Conservation (phyloP, 2,888 invertebrate species). For the Volucella inflata region DNA sequence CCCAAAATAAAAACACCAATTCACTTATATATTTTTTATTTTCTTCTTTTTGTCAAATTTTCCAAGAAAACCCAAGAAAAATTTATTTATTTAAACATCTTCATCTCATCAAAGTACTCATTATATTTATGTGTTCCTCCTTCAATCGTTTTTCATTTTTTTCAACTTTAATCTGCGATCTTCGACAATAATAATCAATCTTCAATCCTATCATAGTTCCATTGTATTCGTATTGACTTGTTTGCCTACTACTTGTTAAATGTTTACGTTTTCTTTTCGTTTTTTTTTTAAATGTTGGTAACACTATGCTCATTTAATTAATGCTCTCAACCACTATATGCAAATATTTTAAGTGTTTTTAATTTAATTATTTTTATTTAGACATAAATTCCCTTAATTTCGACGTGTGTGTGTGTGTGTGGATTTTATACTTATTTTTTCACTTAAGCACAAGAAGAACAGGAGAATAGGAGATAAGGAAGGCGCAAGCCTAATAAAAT, state of each 20-base stretch:
- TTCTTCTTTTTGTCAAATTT: conserved; percentile 63
- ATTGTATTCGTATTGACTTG: too few relatives aligned
- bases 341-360: conserved; percentile 26
- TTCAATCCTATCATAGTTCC: not conserved
- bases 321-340: conserved; percentile 52
- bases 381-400: conserved; percentile 65
- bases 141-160: conserved; percentile 52
- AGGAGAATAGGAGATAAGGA: conserved; percentile 44
- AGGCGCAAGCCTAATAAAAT: conserved; percentile 27
- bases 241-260: too few relatives aligned
- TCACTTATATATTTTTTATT: not conserved
- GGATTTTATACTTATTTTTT: conserved; percentile 38
- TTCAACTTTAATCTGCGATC: conserved; percentile 17
- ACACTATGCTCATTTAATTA: too few relatives aligned
- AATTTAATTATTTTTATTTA: conserved; percentile 38
- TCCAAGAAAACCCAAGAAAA: conserved; percentile 73
- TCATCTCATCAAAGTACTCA: conserved; percentile 56
- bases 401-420: conserved; percentile 35
- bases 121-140: conserved; percentile 59
- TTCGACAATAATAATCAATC: not conserved
- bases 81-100: conserved; percentile 67
- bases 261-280: too few relatives aligned
- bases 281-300: too few relatives aligned
- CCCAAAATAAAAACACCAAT: conserved; percentile 48
- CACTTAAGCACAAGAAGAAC: conserved; percentile 71